Conservation (phyloP, 2,888 invertebrate species). For the Oscheius sp. region DNA sequence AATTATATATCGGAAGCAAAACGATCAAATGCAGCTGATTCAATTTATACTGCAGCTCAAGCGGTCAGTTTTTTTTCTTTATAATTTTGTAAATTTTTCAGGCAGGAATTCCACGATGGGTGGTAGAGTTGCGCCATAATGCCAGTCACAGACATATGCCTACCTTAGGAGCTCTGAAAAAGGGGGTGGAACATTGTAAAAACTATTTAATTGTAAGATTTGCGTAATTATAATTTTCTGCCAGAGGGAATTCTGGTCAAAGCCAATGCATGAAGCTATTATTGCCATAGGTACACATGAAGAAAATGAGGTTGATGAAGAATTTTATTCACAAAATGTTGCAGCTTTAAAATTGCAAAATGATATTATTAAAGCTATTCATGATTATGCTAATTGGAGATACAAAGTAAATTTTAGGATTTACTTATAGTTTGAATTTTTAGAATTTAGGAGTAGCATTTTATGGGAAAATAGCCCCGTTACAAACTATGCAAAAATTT, state of each 20-base stretch:
- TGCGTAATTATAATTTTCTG: neutral
- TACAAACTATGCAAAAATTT: neutral
- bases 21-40: neutral
- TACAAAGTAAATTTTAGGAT: neutral
- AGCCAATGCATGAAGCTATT: constrained; percentile 33
- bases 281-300: neutral
- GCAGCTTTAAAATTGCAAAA: neutral
- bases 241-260: constrained; percentile 35
- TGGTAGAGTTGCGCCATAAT: constrained; percentile 82
- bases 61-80: neutral
- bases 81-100: constrained; percentile 68
- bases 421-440: neutral
- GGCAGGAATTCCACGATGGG: constrained; percentile 82
- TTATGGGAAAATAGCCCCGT: neutral
- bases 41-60: neutral
- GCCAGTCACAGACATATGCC: constrained; percentile 81
- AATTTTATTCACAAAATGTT: neutral
- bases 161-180: constrained; percentile 76
- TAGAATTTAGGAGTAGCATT: neutral
- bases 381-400: constrained; percentile 6
- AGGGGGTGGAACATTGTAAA: constrained; percentile 77
- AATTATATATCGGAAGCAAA: constrained; percentile 62
- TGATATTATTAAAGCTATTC: neutral
- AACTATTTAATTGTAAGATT: constrained; percentile 77
- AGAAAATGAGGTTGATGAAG: neutral